These are phyloP conservation scores for Ictalurus furcatus DNA, from an alignment of 2,113 vertebrate species.

Conservation along the genomic window DNA sequence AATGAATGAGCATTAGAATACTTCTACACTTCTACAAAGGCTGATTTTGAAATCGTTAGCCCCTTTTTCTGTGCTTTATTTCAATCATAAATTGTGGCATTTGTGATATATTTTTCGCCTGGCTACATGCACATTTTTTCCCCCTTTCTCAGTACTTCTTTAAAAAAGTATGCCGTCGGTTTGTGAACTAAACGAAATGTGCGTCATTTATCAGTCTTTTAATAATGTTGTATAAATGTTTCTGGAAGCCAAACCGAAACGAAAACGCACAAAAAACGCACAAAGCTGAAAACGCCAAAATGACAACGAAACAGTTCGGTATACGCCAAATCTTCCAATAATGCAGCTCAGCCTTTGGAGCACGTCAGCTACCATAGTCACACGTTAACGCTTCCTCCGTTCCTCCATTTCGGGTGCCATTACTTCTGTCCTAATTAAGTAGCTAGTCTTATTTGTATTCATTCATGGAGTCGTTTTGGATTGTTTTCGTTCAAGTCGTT, in stretches of 20 bases:
- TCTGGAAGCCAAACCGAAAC: neutral
- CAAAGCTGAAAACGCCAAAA: neutral
- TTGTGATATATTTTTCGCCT: neutral
- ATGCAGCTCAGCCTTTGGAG: neutral
- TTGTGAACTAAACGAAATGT: neutral
- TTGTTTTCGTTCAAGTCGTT: neutral
- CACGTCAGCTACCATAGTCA: neutral
- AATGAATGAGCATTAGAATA: slow-evolving; percentile 13
- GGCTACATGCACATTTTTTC: neutral
- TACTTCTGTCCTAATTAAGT: neutral
- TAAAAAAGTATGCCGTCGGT: neutral
- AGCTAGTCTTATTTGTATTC: no score
- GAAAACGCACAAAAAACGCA: neutral
- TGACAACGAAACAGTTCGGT: no score
- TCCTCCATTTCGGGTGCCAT: neutral
- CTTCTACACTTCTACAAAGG: neutral
- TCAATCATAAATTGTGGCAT: neutral
- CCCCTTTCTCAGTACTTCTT: neutral
- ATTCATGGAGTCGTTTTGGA: no score
- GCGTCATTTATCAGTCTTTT: neutral
- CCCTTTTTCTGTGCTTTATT: neutral
- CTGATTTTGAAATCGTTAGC: neutral
- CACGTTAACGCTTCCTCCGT: neutral
- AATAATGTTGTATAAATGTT: neutral
- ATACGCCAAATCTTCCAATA: no score